Conservation (phyloP, 1,140 invertebrate species). For the Trichomalopsis sarcophagae region DNA sequence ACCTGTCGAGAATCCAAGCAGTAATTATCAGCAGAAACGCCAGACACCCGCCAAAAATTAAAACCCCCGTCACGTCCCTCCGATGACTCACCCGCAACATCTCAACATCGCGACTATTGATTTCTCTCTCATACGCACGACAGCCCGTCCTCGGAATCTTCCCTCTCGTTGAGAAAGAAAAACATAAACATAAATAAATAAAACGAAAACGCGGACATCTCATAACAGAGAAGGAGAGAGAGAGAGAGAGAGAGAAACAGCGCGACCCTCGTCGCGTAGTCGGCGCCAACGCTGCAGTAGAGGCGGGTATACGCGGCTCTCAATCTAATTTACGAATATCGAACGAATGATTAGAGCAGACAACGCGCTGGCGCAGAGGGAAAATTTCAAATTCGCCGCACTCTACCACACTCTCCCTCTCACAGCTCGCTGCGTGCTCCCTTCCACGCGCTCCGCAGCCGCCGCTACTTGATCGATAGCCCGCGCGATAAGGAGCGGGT, state of each 20-base stretch:
- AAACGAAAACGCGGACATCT: not conserved
- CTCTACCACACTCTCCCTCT: not conserved
- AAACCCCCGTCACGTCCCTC: not conserved
- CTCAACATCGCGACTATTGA: not conserved
- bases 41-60: too few species aligned
- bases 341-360: constrained; percentile 45
- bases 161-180: too few species aligned
- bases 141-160: not conserved
- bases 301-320: not conserved
- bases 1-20: too few species aligned
- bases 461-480: constrained; percentile 45
- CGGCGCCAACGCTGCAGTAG: not conserved
- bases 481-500: constrained; percentile 32
- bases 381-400: constrained; percentile 47
- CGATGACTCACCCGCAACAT: not conserved
- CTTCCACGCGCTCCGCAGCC: not conserved
- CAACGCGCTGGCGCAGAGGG: constrained; percentile 28
- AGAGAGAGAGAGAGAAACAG: not conserved
- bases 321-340: constrained; percentile 52
- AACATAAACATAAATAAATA: not conserved
- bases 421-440: not conserved
- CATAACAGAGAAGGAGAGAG: not conserved
- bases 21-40: too few species aligned
- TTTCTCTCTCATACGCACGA: not conserved
- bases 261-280: not conserved